These are phyloP conservation scores for Triops longicaudatus DNA, from an alignment of 1,140 invertebrate species.

Conservation along the genomic window DNA sequence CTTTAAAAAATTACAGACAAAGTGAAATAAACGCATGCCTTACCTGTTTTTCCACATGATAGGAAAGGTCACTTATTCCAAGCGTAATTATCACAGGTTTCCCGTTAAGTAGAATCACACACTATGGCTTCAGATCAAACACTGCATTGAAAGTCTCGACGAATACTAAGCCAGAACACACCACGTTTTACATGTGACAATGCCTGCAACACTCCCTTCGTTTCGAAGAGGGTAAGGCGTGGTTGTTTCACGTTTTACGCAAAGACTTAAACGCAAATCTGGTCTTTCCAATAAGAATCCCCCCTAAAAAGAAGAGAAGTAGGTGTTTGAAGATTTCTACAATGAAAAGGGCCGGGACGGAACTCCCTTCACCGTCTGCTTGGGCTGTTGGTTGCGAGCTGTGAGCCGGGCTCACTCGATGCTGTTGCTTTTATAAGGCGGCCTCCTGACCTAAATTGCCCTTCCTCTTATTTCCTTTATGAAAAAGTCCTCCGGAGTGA, in stretches of 20 bases:
- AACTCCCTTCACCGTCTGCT: not conserved
- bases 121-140: not conserved
- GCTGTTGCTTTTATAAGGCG: slow-evolving; percentile 26
- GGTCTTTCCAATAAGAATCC: not conserved
- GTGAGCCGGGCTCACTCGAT: not conserved
- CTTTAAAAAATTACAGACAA: not conserved
- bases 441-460: slow-evolving; percentile 27
- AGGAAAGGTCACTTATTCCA: not conserved
- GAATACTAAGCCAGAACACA: not conserved
- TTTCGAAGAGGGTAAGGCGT: not conserved
- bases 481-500: not conserved
- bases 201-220: not conserved
- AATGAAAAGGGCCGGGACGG: not conserved
- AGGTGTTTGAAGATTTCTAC: slow-evolving; percentile 8
- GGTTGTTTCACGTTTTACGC: not conserved
- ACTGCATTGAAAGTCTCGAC: not conserved
- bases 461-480: slow-evolving; percentile 4
- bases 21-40: not conserved
- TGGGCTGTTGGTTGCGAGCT: not conserved
- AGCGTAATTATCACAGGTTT: not conserved
- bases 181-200: not conserved
- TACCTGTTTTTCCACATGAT: slow-evolving; percentile 2
- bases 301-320: not conserved
- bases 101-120: not conserved
- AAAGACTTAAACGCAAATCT: not conserved